Evolutionary conservation across 1,140 invertebrate genomes (phyloP), one percentile per base, ranked within the genome.

Genomic region (Bradynema listronoti): DNA sequence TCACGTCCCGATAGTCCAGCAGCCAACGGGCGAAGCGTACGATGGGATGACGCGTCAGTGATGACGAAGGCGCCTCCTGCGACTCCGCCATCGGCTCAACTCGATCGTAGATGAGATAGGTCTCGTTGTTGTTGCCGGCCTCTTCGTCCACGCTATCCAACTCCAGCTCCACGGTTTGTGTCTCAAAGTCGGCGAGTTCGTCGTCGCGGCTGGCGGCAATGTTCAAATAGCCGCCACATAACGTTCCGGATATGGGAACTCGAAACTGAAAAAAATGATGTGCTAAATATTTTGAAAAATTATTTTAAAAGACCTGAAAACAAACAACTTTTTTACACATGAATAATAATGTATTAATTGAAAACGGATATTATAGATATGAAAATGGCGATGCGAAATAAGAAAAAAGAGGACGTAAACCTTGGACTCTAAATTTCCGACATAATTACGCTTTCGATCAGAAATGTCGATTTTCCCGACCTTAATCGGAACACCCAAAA

Each of bases 381-480:
- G n/a, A n/a, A n/a, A n/a, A n/a, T n/a, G n/a, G n/a, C n/a, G n/a
- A n/a, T n/a, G n/a, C n/a, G n/a, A n/a, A n/a, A n/a, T n/a, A n/a
- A n/a, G n/a, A n/a, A n/a, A 9, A 30, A 27, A n/a, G 11, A 50
- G 47, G 46, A 9, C 25, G 61, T 59, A 33, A 19, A 78, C 75
- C 49, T 42, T 53, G 25, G 73, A 75, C 30, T 60, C 65, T 16
- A 32, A 52, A 32, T 70, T 61, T 29, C 56, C 72, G 16, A 77
- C 58, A 58, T 68, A 73, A 57, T 77, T 77, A 29, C 59, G 45
- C 25, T 9, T 19, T 25, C 65, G 58, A 59, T 77, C 75, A 0
- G 60, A 43, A 7, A 77, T 25, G 39, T 77, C 64, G 3, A 78
- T 60, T n/a, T 33, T 47, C 7, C 74, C 74, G 25, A 77, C 50